Evolutionary conservation across 2,113 vertebrate species (phyloP).

Genomic region (Delphinus delphis): DNA sequence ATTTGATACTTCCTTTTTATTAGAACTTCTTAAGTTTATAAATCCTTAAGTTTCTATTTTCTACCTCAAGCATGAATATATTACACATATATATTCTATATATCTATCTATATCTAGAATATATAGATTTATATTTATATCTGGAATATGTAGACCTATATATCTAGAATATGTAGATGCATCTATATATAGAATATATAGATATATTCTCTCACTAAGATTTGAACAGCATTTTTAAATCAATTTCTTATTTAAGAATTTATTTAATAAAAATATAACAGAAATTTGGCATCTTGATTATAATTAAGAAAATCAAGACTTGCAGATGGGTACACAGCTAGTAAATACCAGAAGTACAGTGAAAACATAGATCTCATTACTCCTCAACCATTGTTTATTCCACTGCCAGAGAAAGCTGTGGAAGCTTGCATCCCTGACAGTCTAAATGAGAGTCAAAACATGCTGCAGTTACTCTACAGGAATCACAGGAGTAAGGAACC

Average conservation of each 20-base stretch:
- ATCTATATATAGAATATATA: neutral
- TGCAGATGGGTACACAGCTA: neutral
- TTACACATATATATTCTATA: neutral
- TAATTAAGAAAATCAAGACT: neutral
- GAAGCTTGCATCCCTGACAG: neutral
- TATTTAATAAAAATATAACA: neutral
- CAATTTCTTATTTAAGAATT: neutral
- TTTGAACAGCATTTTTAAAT: neutral
- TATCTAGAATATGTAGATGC: too few species aligned
- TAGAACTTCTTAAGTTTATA: neutral
- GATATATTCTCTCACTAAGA: neutral
- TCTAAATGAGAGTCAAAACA: neutral
- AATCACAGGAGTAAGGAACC: neutral
- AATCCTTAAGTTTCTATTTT: neutral
- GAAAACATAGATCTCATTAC: neutral
- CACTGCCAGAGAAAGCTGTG: neutral
- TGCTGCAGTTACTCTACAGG: neutral
- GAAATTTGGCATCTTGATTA: neutral
- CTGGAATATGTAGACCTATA: too few species aligned
- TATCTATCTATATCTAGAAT: neutral
- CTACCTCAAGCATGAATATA: neutral
- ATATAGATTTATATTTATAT: too few species aligned
- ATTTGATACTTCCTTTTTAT: neutral
- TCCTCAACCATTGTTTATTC: neutral
- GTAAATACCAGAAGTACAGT: neutral